Evolutionary conservation across 2,888 invertebrate genomes (phyloP), one percentile per base, ranked within the genome.

Genomic region (Amiota mariae): DNA sequence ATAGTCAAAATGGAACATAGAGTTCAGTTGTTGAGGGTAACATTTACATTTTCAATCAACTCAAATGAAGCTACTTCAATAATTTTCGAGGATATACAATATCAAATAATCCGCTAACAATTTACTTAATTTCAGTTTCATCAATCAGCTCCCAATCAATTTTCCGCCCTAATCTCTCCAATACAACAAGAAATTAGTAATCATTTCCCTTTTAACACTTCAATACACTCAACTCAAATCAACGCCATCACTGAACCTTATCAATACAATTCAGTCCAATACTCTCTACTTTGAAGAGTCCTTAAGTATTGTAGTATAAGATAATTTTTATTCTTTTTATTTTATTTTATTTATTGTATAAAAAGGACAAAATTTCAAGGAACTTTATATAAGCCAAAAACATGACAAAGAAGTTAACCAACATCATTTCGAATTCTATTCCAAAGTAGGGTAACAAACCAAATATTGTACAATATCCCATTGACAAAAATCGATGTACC

Each of bases 201-300:
- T 68, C 67, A 68, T 20, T 54, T 68, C 54, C 51, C 36, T 51
- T 68, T 68, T 54, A 51, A 68, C 67, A 68, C 67, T 68, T 68
- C 67, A 68, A n/a, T 24, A 20, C 20, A 68, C 18, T 18, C 36
- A 36, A 36, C 67, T 54, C 18, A 51, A 68, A 51, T 68, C 67
- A 68, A 24, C 3, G 54, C 13, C 66, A 3, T 12, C 47, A 15
- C 20, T 24, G 13, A 54, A 12, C 15, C 47, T 13, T 9, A 68
- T 68, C 13, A 13, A n/a, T 18, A 51, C 51, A 24, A 18, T 59
- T 20, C 24, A 59, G 8, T 36, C 36, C 36, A 36, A 36, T 36
- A 6, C 36, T 6, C 36, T 6, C 36, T 36, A 36, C 36, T 36
- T 2, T 36, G 36, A 36, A 36, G 36, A 36, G 36, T 36, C 6